Percentiles rank a stretch among this genome's conserved stretches.
Evolutionary conservation across 2,888 invertebrate genomes (phyloP).

Genomic region (Parascotia fuliginaria): DNA sequence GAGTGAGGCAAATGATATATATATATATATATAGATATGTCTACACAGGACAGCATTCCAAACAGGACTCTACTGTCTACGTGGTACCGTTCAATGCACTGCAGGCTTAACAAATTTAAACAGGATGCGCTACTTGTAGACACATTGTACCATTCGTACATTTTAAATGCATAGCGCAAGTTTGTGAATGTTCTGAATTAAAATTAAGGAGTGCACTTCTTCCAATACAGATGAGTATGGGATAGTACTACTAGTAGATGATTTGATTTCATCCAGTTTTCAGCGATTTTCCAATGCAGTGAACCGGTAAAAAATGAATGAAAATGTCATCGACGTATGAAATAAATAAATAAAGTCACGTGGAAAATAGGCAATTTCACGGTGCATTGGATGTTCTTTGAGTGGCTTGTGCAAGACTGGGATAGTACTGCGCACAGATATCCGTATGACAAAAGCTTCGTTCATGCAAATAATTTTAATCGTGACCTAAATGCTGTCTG

Average conservation of each 20-base stretch:
- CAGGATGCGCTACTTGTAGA: constrained; percentile 59
- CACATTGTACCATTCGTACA: constrained; percentile 61
- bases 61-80: constrained; percentile 58
- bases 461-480: constrained; percentile 72
- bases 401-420: constrained; percentile 65
- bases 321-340: constrained; percentile 78
- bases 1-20: constrained; percentile 79
- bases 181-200: constrained; percentile 58
- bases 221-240: constrained; percentile 25
- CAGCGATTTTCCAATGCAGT: constrained; percentile 62
- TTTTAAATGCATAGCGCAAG: constrained; percentile 64
- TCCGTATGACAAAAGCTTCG: constrained; percentile 71
- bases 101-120: constrained; percentile 51
- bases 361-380: constrained; percentile 86
- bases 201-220: constrained; percentile 54
- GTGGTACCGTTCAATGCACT: constrained; percentile 56
- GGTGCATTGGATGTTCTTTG: constrained; percentile 83
- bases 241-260: constrained; percentile 39
- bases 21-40: constrained; percentile 55
- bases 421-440: constrained; percentile 53
- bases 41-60: constrained; percentile 54
- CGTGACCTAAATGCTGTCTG: constrained; percentile 34
- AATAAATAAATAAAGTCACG: constrained; percentile 85
- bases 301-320: constrained; percentile 62
- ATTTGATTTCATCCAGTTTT: constrained; percentile 38